phyloP scores from a whole-genome alignment of 2,888 invertebrate genomes.

The Calameuta idolon region DNA sequence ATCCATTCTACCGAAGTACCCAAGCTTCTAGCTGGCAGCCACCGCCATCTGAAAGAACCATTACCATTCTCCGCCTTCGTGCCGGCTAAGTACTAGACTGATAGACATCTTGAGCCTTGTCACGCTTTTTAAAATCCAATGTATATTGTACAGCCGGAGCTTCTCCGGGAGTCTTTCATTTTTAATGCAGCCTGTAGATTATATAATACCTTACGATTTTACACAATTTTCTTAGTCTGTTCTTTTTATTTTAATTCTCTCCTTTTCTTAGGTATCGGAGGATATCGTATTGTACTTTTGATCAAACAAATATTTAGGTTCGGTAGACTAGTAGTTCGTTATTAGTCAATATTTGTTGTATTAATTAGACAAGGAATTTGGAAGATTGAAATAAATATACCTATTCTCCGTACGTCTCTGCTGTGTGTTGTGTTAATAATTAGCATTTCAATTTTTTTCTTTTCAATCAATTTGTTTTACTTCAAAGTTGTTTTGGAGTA shows the following conservation, averaged over 20 bases:
- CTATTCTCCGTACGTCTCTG: background rate
- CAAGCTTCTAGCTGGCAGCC: conserved; percentile 27
- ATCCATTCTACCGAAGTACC: conserved; percentile 54
- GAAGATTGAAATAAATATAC: background rate
- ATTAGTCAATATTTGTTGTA: background rate
- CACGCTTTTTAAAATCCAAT: conserved; percentile 61
- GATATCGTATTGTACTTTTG: too few species aligned
- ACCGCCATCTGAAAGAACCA: conserved; percentile 39
- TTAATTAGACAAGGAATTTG: background rate
- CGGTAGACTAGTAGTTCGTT: background rate
- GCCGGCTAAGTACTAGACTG: conserved; percentile 59
- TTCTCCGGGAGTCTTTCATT: conserved; percentile 38
- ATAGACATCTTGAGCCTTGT: conserved; percentile 63
- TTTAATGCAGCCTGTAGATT: conserved; percentile 35
- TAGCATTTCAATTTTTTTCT: background rate
- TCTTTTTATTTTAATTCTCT: background rate
- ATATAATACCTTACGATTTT: background rate
- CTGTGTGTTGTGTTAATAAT: background rate
- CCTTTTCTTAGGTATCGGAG: background rate
- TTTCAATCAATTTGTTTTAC: background rate
- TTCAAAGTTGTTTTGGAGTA: background rate
- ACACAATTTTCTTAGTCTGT: background rate
- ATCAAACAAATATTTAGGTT: background rate
- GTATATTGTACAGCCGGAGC: conserved; percentile 32
- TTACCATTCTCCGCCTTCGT: conserved; percentile 53